Percentiles rank a stretch among this genome's conserved stretches.
These are phyloP conservation scores for Sciurus carolinensis DNA, from an alignment of 2,797 vertebrate species.

Conservation along the genomic window DNA sequence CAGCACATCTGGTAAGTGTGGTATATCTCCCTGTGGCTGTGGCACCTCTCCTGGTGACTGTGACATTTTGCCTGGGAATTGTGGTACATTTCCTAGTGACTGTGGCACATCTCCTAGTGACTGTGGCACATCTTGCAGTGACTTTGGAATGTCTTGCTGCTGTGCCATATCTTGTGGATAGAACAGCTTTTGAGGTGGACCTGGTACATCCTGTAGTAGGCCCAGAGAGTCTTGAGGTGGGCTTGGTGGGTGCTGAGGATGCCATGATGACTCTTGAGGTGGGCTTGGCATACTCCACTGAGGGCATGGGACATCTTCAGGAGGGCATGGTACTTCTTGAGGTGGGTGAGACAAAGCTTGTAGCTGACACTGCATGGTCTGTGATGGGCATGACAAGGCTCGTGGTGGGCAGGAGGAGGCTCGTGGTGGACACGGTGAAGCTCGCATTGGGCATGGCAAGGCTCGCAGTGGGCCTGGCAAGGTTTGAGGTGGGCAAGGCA, in stretches of 20 bases:
- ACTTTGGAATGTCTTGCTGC: background rate
- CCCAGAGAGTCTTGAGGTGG: constrained; percentile 57
- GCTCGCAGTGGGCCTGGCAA: constrained; percentile 53
- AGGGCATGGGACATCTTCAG: background rate
- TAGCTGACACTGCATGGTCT: constrained; percentile 38
- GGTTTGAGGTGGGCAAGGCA: constrained; percentile 65
- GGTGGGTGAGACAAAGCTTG: constrained; percentile 57
- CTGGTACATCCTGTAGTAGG: constrained; percentile 57
- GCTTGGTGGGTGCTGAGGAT: background rate
- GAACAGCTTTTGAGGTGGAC: constrained; percentile 24
- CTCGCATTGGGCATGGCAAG: background rate
- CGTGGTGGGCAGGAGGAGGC: constrained; percentile 78
- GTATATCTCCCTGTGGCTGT: background rate
- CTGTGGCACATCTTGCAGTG: background rate
- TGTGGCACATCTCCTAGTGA: fast-evolving
- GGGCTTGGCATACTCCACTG: background rate
- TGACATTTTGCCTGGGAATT: background rate
- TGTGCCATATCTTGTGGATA: constrained; percentile 44
- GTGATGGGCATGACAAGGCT: constrained; percentile 75
- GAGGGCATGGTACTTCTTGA: constrained; percentile 41
- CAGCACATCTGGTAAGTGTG: no score
- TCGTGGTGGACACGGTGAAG: constrained; percentile 70
- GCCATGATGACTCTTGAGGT: constrained; percentile 47
- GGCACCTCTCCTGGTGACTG: background rate
- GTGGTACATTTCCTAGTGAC: background rate